Percentiles rank a stretch among this genome's conserved stretches.
These are phyloP conservation scores for Ptychobarbus kaznakovi DNA, from an alignment of 2,797 vertebrate genomes.

Conservation along the genomic window DNA sequence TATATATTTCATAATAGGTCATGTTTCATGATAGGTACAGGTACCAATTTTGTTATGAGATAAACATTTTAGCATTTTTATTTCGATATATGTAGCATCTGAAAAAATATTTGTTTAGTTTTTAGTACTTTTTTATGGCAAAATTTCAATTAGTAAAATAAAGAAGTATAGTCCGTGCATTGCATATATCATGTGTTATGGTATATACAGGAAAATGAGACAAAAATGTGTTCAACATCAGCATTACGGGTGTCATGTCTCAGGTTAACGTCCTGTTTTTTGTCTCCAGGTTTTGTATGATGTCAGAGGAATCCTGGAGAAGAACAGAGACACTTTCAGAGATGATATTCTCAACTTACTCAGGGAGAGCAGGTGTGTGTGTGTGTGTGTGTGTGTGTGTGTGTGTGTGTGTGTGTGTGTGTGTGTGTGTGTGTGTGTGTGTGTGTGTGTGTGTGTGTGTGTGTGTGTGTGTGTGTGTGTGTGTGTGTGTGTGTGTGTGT, in stretches of 20 bases:
- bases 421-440: too few species aligned
- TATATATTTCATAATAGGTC: background rate
- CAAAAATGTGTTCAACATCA: background rate
- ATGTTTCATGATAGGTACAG: background rate
- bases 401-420: too few species aligned
- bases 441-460: too few species aligned
- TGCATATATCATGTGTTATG: background rate
- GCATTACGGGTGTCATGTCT: background rate
- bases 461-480: too few species aligned
- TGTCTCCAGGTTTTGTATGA: conserved; percentile 91
- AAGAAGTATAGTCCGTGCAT: background rate
- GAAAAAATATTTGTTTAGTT: background rate
- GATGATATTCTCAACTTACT: conserved; percentile 94
- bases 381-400: conserved; percentile 62
- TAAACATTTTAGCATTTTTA: background rate
- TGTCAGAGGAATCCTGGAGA: conserved; percentile 92
- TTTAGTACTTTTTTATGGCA: background rate
- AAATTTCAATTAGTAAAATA: background rate
- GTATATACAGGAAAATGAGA: background rate
- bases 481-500: too few species aligned
- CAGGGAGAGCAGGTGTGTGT: conserved; percentile 89
- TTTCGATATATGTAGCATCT: background rate
- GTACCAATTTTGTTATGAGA: background rate
- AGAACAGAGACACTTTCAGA: conserved; percentile 96
- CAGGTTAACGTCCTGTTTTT: conserved; percentile 6